Evolutionary conservation across 2,888 invertebrate genomes (phyloP).

Genomic region (Harpalus rubripes): DNA sequence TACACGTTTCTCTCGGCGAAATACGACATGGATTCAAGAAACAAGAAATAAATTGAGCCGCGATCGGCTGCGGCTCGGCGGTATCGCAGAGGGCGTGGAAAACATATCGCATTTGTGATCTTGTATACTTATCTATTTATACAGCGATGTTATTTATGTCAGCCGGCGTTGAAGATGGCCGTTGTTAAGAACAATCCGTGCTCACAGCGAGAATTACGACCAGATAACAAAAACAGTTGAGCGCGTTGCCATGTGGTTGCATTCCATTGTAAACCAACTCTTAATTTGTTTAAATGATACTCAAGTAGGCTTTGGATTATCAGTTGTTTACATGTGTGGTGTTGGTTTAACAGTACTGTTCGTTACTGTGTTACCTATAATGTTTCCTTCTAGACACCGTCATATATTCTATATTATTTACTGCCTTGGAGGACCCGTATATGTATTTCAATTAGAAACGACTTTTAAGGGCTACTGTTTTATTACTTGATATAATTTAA

Average conservation of each 20-base stretch:
- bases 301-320: conserved; percentile 1
- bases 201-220: conserved; percentile 43
- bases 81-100: conserved; percentile 49
- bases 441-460: conserved; percentile 9
- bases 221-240: conserved; percentile 36
- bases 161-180: conserved; percentile 50
- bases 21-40: conserved; percentile 28
- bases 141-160: conserved; percentile 51
- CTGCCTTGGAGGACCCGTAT: neutral
- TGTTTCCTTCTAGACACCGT: conserved; percentile 5
- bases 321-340: conserved; percentile 40
- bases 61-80: conserved; percentile 30
- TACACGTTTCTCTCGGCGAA: conserved; percentile 25
- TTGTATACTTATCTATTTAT: conserved; percentile 61
- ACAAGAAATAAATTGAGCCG: conserved; percentile 43
- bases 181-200: conserved; percentile 55
- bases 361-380: neutral
- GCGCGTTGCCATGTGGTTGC: conserved; percentile 29
- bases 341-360: neutral
- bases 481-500: conserved; percentile 2
- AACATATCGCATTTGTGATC: conserved; percentile 63
- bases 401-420: conserved; percentile 1
- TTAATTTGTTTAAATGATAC: conserved; percentile 35
- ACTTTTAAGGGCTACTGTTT: conserved; percentile 2
- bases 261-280: conserved; percentile 11